A percentile compares a stretch with the other conserved stretches of the same genome.
phyloP scores from a whole-genome alignment of 1,140 invertebrate genomes.

The Drosophila watanabei region DNA sequence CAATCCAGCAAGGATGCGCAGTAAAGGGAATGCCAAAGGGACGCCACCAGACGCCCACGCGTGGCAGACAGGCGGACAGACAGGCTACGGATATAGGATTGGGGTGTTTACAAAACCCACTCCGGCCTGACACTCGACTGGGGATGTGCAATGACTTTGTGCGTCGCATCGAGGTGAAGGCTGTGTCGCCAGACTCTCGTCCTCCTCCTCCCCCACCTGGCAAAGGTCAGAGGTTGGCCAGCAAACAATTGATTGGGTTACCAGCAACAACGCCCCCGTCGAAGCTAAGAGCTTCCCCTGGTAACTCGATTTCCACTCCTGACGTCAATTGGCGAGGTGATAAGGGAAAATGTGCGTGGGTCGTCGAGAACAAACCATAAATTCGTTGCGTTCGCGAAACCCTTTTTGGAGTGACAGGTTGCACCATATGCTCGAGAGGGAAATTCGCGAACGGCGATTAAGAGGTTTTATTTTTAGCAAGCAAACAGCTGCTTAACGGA shows the following conservation, averaged over 20 bases:
- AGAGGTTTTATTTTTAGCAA: conserved; percentile 71
- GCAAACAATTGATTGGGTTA: conserved; percentile 31
- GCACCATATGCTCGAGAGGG: conserved; percentile 68
- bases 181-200: conserved; percentile 21
- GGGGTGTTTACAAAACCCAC: conserved; percentile 15
- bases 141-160: conserved; percentile 43
- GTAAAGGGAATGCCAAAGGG: conserved; percentile 6
- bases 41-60: conserved; percentile 22
- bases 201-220: not conserved
- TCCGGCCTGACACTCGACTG: conserved; percentile 12
- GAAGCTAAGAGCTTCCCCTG: conserved; percentile 8
- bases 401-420: conserved; percentile 69
- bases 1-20: conserved; percentile 12
- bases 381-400: conserved; percentile 23
- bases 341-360: conserved; percentile 48
- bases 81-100: conserved; percentile 7
- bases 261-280: not conserved
- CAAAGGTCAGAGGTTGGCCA: conserved; percentile 64
- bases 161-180: conserved; percentile 58
- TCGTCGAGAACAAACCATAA: conserved; percentile 27
- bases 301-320: conserved; percentile 44
- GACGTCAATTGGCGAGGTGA: conserved; percentile 73
- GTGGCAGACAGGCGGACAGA: conserved; percentile 8
- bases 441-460: no score
- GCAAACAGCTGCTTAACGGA: conserved; percentile 46